Base-by-base conservation (phyloP, 2,113 vertebrate species). In the Martes martes region DNA sequence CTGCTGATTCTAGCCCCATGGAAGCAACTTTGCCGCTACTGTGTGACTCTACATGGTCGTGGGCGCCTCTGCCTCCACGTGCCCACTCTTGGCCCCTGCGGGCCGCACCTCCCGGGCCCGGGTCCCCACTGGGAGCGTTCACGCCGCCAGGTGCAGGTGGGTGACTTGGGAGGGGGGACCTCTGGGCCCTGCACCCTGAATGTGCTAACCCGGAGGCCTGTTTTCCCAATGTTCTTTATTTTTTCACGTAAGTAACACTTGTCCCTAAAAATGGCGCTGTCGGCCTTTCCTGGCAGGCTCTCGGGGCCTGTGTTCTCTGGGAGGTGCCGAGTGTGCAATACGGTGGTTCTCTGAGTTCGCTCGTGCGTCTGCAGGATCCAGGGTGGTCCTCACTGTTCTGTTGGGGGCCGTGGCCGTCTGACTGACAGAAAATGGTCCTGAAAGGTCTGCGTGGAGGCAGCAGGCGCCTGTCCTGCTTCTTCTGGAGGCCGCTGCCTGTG, bases 21-120 rank as follows among this genome's bases (percentile, higher is more conserved):
- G 11, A 42, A 52, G 42, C 0, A 1, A 11, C 65, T 9, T 6
- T 4, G 65, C 55, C 9, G 11, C 36, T 1, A 1, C 23, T 2
- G 28, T 18, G 74, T 9, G n/a, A 2, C 24, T 7, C 47, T 15
- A 39, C 47, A 14, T 3, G 31, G 63, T 67, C 8, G 26, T 52
- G 3, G 42, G 24, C 6, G 1, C 13, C 4, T 33, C 63, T n/a
- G 36, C 45, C 21, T 15, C 19, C 4, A 1, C 21, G 8, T 4
- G 3, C 23, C 50, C 23, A 31, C 63, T 7, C 13, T 45, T 42
- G 7, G 42, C 24, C 39, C 39, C 24, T 24, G 23, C 5, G 5
- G 50, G 50, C n/a, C n/a, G 5, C 19, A 19, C n/a, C 69, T 23
- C 69, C 69, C 69, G 5, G n/a, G n/a, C 36, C 71, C 4, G 7